Percentiles rank a stretch among this genome's conserved stretches.
These are phyloP conservation scores for Acanthosepion esculentum DNA, from an alignment of 2,888 invertebrate species.

Conservation along the genomic window DNA sequence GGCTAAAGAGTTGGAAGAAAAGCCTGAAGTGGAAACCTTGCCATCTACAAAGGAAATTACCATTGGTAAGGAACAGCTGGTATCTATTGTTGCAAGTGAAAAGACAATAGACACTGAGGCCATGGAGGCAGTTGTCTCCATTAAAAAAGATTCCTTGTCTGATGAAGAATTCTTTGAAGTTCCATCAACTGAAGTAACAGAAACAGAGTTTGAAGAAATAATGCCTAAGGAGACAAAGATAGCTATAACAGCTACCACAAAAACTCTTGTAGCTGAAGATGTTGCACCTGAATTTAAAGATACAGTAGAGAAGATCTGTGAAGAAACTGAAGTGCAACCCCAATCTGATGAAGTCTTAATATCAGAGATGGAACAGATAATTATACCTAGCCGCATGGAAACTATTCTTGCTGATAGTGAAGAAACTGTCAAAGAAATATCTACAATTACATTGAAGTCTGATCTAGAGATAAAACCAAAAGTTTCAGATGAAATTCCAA, in stretches of 20 bases:
- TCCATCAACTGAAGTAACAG: neutral
- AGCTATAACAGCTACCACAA: slow-evolving; percentile 40
- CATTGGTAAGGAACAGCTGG: neutral
- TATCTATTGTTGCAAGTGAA: too few species aligned
- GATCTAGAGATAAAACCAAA: neutral
- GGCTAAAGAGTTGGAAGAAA: neutral
- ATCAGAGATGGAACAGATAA: neutral
- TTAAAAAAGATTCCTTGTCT: too few species aligned
- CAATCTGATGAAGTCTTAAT: neutral
- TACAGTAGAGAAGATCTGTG: neutral
- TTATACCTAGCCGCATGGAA: neutral
- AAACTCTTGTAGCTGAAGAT: slow-evolving; percentile 42
- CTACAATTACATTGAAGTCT: slow-evolving; percentile 40
- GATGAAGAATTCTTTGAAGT: too few species aligned
- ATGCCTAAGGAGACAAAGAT: neutral
- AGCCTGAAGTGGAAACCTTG: neutral
- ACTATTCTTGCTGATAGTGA: neutral
- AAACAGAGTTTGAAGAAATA: neutral
- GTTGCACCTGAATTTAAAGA: slow-evolving; percentile 37
- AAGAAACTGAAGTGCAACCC: neutral
- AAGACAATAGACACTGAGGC: neutral
- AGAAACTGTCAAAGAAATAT: neutral
- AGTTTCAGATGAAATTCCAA: slow-evolving; percentile 40
- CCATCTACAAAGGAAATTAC: neutral
- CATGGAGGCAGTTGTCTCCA: neutral